These are phyloP conservation scores for Prunella himalayana DNA, from an alignment of 2,113 vertebrate genomes.

Conservation along the genomic window DNA sequence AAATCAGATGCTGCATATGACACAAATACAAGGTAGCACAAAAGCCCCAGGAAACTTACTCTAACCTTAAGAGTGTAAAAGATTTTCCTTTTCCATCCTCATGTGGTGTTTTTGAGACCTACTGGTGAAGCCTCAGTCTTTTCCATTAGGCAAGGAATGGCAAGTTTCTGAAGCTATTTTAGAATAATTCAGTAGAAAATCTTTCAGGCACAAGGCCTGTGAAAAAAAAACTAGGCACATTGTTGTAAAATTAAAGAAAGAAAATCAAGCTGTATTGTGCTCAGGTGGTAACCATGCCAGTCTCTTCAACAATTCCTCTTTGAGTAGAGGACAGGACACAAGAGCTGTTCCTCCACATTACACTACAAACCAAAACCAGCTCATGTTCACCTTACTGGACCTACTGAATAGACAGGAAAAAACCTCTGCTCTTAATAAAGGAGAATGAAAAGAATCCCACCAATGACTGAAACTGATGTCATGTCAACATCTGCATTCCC, in stretches of 20 bases:
- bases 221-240: accelerated
- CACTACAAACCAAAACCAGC: neutral
- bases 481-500: neutral
- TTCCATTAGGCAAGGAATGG: neutral
- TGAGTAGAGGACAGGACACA: neutral
- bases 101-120: neutral
- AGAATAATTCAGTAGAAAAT: neutral
- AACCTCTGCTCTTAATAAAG: neutral
- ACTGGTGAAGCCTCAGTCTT: neutral
- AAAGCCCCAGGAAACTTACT: neutral
- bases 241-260: neutral
- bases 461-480: neutral
- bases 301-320: neutral
- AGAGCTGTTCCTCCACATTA: neutral
- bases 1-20: neutral
- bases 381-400: neutral
- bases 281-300: neutral
- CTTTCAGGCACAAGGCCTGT: neutral
- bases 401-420: neutral
- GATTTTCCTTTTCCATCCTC: neutral
- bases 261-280: neutral
- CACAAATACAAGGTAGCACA: neutral
- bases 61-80: neutral
- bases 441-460: neutral
- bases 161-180: neutral